These are phyloP conservation scores for Leptarthrus brevirostris DNA, from an alignment of 2,888 invertebrate genomes.

Conservation along the genomic window DNA sequence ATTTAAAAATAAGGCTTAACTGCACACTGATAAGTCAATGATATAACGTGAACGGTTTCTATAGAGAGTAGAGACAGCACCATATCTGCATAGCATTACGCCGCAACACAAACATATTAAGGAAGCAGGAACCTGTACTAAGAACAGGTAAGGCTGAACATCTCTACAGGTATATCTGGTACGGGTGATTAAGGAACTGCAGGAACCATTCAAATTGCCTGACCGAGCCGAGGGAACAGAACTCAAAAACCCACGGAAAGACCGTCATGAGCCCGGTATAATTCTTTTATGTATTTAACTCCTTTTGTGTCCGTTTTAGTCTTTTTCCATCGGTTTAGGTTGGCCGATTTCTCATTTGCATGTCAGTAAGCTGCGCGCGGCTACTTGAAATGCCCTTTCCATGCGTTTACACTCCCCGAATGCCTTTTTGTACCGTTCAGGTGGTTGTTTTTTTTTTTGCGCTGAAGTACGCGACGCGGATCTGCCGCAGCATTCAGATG, in stretches of 20 bases:
- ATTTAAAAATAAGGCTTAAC: constrained; percentile 48
- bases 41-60: constrained; percentile 3
- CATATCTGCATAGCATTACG: not conserved
- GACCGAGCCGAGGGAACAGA: not conserved
- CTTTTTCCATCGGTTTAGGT: constrained; percentile 32
- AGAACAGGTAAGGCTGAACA: constrained; percentile 32
- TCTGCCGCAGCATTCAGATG: constrained; percentile 12
- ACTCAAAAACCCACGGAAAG: constrained; percentile 5
- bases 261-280: constrained; percentile 35
- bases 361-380: constrained; percentile 49
- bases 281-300: constrained; percentile 45
- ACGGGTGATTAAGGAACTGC: constrained; percentile 44
- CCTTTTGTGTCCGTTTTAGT: constrained; percentile 34
- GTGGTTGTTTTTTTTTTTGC: not conserved
- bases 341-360: constrained; percentile 49
- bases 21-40: constrained; percentile 44
- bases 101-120: constrained; percentile 14
- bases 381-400: constrained; percentile 48
- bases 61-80: not conserved
- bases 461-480: constrained; percentile 2
- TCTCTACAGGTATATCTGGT: constrained; percentile 11
- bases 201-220: constrained; percentile 42
- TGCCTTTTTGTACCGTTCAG: not conserved
- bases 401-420: constrained; percentile 25
- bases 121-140: constrained; percentile 38